These are phyloP conservation scores for Theocolax elegans DNA, from an alignment of 1,140 invertebrate genomes.

Conservation along the genomic window DNA sequence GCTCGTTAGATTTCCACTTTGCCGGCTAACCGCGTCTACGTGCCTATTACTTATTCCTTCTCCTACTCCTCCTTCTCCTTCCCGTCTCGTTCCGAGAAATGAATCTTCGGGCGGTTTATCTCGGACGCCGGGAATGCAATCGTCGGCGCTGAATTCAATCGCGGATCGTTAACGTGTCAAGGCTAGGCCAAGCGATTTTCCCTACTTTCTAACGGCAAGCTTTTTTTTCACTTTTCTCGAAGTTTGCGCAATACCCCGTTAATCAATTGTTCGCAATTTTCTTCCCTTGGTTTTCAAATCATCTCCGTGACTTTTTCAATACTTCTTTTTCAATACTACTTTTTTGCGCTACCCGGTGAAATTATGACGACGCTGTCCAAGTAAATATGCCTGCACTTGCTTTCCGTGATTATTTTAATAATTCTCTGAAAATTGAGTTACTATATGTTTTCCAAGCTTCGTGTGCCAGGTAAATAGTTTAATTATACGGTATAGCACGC, in stretches of 20 bases:
- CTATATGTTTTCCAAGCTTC: conserved; percentile 20
- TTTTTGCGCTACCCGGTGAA: no score
- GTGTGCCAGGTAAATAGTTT: conserved; percentile 11
- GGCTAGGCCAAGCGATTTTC: conserved; percentile 22
- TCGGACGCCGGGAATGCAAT: conserved; percentile 14
- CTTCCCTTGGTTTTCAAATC: not conserved
- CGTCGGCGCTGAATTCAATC: conserved; percentile 17
- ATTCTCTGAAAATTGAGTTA: not conserved
- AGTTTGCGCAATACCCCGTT: not conserved
- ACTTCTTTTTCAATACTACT: no score
- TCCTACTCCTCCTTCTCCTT: not conserved
- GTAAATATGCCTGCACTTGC: no score
- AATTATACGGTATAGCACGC: conserved; percentile 6
- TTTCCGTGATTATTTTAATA: not conserved
- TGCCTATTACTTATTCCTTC: conserved; percentile 15
- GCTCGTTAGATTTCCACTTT: conserved; percentile 34
- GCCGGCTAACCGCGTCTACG: conserved; percentile 14
- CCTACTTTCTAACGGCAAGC: conserved; percentile 30
- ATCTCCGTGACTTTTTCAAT: not conserved
- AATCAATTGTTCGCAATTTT: conserved; percentile 37
- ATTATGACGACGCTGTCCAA: no score
- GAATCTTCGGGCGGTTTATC: conserved; percentile 18
- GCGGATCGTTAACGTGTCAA: conserved; percentile 38
- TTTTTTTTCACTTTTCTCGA: not conserved
- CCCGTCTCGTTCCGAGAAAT: conserved; percentile 9